phyloP scores from a whole-genome alignment of 2,113 vertebrate species.

The Ginglymostoma cirratum region DNA sequence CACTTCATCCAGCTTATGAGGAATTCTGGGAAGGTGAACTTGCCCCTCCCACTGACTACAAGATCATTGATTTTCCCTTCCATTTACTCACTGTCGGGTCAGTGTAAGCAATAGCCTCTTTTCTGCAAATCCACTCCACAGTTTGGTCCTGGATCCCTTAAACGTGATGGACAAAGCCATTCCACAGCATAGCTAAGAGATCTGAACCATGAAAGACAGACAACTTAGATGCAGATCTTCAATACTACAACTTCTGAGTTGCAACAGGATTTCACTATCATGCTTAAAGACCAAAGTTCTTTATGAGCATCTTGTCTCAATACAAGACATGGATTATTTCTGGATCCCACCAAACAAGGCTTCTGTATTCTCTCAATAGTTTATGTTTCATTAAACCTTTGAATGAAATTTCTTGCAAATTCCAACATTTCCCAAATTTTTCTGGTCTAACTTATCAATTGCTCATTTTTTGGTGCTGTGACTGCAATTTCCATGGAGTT shows the following conservation, averaged over 20 bases:
- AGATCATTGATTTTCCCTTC: no score
- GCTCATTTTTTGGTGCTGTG: neutral
- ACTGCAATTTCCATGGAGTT: neutral
- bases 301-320: neutral
- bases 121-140: no score
- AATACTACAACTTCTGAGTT: neutral
- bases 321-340: neutral
- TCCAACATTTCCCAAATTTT: neutral
- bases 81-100: no score
- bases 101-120: no score
- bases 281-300: neutral
- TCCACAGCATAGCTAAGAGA: no score
- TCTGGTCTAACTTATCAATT: neutral
- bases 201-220: no score
- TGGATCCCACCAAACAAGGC: neutral
- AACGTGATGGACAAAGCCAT: no score
- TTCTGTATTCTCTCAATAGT: neutral
- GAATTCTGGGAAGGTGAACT: no score
- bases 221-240: no score
- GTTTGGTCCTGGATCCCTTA: no score
- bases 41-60: no score
- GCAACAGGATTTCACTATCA: neutral
- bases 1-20: no score
- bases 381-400: neutral
- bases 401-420: neutral